Percentiles rank a stretch among this genome's conserved stretches.
Conservation (phyloP, 2,113 vertebrate genomes). For the Campylomormyrus numenius region DNA sequence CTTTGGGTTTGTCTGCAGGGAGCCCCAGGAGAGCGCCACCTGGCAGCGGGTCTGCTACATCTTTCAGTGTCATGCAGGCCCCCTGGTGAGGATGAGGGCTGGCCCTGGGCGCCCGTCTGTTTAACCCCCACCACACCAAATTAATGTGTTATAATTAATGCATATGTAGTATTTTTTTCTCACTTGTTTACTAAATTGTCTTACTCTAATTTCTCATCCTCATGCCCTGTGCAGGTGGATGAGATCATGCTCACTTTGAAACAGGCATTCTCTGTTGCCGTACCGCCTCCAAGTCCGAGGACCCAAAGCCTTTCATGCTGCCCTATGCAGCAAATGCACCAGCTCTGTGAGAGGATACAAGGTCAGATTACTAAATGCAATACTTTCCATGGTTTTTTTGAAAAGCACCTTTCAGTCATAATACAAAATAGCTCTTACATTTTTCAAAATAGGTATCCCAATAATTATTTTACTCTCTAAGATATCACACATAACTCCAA, state of each 20-base stretch:
- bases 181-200: background rate
- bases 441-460: background rate
- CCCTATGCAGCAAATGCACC: constrained; percentile 83
- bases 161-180: background rate
- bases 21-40: constrained; percentile 71
- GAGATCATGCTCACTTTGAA: constrained; percentile 97
- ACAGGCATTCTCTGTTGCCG: constrained; percentile 89
- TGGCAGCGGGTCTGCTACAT: constrained; percentile 90
- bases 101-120: background rate
- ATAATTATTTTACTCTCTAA: background rate
- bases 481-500: background rate
- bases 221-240: constrained; percentile 70
- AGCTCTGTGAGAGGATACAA: constrained; percentile 86
- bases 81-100: constrained; percentile 73
- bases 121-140: background rate
- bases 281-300: constrained; percentile 70
- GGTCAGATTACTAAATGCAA: constrained; percentile 53
- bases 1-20: constrained; percentile 97
- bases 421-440: background rate
- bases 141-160: background rate
- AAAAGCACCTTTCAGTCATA: background rate
- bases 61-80: constrained; percentile 87
- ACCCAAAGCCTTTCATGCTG: constrained; percentile 79
- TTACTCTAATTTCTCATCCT: background rate
- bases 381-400: background rate